Evolutionary conservation across 30 jellyfish, hydroid and myxozoan genomes (phyloP), one percentile per base, ranked within the genome.

Genomic region (Hydra vulgaris): DNA sequence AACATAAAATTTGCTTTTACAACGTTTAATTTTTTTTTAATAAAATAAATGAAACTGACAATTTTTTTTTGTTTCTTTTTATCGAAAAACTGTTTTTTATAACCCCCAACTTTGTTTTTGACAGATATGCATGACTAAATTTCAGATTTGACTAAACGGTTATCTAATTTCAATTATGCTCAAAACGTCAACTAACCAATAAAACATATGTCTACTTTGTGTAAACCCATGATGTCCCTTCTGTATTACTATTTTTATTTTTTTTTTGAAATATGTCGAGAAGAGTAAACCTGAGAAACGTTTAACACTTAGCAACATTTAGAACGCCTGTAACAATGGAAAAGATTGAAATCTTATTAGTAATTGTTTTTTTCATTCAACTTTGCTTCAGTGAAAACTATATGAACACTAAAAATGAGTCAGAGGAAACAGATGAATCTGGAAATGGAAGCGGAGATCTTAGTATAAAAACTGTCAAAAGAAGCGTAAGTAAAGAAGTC

Each of bases 361-460:
- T 12, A 5, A 3, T 40, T 40, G 61, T 12, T 3, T 3, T 40
- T 40, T 12, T 40, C 8, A 3, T 40, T 3, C 61, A 40, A 40
- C 8, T 40, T 40, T 40, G 5, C 61, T 40, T 40, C 12, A 40
- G 61, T 40, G 61, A 40, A 40, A 40, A 3, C 12, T 40, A 40
- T 40, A 40, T 12, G 61, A 12, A 40, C 61, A 40, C 8, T 40
- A 40, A 40, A 5, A 40, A 12, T 40, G 81, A 53, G n/a, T 73
- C 81, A 0, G 81, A 15, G 23, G 81, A 0, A 15, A 27, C 66
- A n/a, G 81, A 68, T 3, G 27, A 15, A 0, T 73, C 81, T 0
- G 81, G 81, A 0, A 69, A 23, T 18, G 76, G 16, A n/a, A 78
- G 85, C 40, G 85, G 85, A 22, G 84, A 77, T 77, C 21, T 23